Conservation (phyloP, 2,888 invertebrate species). For the Athripsodes cinereus region DNA sequence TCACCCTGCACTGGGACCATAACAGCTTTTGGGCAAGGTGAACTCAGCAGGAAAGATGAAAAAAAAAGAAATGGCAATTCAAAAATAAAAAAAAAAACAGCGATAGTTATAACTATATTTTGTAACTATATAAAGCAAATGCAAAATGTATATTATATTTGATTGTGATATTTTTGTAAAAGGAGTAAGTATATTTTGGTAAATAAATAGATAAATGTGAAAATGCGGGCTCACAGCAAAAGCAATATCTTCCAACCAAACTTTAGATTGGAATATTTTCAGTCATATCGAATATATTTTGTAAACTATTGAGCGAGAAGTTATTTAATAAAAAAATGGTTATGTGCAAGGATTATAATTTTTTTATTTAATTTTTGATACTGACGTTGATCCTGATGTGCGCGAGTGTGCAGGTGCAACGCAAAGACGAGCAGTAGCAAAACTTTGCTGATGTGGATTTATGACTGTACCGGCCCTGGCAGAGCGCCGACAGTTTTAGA, state of each 20-base stretch:
- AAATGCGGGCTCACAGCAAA: too few species aligned
- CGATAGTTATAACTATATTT: too few species aligned
- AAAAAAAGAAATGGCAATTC: too few species aligned
- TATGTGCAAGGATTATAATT: background rate
- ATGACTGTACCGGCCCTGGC: conserved; percentile 27
- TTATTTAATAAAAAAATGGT: background rate
- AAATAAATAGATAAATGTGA: background rate
- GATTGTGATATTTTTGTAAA: too few species aligned
- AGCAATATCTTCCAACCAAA: background rate
- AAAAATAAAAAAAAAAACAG: too few species aligned
- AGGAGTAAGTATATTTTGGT: background rate
- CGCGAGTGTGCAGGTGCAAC: conserved; percentile 25
- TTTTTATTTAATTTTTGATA: background rate
- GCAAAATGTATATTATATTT: too few species aligned
- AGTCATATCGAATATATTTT: background rate
- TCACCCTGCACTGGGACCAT: too few species aligned
- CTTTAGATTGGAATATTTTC: background rate
- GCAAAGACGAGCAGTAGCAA: conserved; percentile 28
- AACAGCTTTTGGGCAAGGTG: too few species aligned
- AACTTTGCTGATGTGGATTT: conserved; percentile 30
- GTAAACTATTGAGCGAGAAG: background rate
- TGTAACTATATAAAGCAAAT: too few species aligned
- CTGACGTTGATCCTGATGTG: background rate
- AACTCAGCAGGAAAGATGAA: too few species aligned
- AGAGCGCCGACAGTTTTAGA: conserved; percentile 19